These are phyloP conservation scores for Lutjanus erythropterus DNA, from an alignment of 2,113 vertebrate species.

Conservation along the genomic window DNA sequence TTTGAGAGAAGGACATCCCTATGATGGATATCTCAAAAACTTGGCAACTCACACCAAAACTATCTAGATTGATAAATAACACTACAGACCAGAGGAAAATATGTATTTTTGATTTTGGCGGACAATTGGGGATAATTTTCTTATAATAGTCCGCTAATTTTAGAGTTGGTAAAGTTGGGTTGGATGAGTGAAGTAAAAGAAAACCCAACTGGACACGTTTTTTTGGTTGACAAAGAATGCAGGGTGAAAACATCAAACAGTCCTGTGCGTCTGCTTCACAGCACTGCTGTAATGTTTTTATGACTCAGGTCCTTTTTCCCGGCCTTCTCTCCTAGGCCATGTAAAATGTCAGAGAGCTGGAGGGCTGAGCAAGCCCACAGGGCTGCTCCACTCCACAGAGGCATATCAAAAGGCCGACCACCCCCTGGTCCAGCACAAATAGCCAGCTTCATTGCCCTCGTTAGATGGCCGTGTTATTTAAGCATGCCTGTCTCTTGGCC, in stretches of 20 bases:
- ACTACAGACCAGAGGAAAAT: too few species aligned
- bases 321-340: constrained; percentile 60
- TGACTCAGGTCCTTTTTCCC: constrained; percentile 61
- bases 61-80: too few species aligned
- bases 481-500: constrained; percentile 62
- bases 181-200: neutral
- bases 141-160: neutral
- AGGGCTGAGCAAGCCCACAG: constrained; percentile 45
- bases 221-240: constrained; percentile 45
- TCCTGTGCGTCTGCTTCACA: constrained; percentile 37
- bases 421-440: constrained; percentile 54
- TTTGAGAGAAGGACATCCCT: too few species aligned
- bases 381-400: constrained; percentile 67
- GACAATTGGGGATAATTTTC: too few species aligned
- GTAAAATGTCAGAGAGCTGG: constrained; percentile 73
- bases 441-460: constrained; percentile 65
- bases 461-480: constrained; percentile 74
- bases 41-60: too few species aligned
- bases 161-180: constrained; percentile 3
- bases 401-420: constrained; percentile 71
- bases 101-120: too few species aligned
- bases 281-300: constrained; percentile 73
- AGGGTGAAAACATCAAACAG: constrained; percentile 70
- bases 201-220: constrained; percentile 2
- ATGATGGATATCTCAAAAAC: too few species aligned